Percentiles rank a stretch among this genome's conserved stretches.
phyloP scores from a whole-genome alignment of 2,113 vertebrate genomes.

The Xiphias gladius region DNA sequence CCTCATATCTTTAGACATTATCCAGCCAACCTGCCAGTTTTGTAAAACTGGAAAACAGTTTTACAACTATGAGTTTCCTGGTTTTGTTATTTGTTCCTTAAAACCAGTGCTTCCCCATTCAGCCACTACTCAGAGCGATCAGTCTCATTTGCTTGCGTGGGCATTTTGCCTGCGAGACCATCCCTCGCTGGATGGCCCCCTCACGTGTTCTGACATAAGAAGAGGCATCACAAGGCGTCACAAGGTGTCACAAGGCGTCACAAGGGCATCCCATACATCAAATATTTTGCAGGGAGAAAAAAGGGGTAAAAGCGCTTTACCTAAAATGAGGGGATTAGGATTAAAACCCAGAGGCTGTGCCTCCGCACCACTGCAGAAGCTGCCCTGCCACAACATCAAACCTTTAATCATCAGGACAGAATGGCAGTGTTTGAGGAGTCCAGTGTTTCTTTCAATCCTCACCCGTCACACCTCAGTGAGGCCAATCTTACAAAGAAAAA shows the following conservation, averaged over 20 bases:
- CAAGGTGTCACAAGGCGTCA: constrained; percentile 65
- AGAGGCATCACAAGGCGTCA: constrained; percentile 68
- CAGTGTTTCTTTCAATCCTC: neutral
- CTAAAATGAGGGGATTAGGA: constrained; percentile 76
- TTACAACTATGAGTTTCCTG: neutral
- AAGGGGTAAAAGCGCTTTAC: constrained; percentile 57
- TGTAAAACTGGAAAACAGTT: neutral
- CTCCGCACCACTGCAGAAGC: constrained; percentile 30
- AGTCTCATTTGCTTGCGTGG: constrained; percentile 5
- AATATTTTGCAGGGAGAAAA: constrained; percentile 52
- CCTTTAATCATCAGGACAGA: constrained; percentile 35
- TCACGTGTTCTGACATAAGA: constrained; percentile 62
- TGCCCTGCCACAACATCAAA: constrained; percentile 24
- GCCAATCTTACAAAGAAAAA: neutral
- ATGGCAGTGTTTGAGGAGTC: constrained; percentile 9
- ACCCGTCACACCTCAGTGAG: constrained; percentile 21
- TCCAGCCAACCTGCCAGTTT: neutral
- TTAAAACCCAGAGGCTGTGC: constrained; percentile 72
- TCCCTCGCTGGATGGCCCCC: constrained; percentile 43
- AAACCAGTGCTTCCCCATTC: constrained; percentile 20
- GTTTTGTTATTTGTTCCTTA: neutral
- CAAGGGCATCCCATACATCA: constrained; percentile 55
- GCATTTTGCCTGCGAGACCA: constrained; percentile 42
- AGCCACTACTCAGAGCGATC: neutral
- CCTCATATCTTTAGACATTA: neutral